Evolutionary conservation across 2,113 vertebrate genomes (phyloP), one percentile per base, ranked within the genome.

Genomic region (Corapipo altera): DNA sequence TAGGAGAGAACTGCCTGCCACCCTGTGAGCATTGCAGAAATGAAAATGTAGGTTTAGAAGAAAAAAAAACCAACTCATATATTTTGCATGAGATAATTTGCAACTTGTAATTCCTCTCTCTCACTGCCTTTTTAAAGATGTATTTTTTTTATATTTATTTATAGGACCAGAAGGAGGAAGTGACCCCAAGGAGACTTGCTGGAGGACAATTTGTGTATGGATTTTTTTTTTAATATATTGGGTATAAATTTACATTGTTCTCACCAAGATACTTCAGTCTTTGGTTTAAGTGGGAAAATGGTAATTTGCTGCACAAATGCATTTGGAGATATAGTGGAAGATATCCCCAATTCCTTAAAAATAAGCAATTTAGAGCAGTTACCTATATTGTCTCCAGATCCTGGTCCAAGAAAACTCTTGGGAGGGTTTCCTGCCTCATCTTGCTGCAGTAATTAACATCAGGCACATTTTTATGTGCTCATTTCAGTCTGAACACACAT

Each of bases 191-290:
- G 85, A 98, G 66, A 61, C 96, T 99, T 58, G 93, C 98, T 58
- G 95, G 96, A 96, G 98, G 98, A 86, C 96, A 97, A 12, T 97
- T 98, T 33, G 91, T 98, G 98, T 99, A 97, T 95, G 98, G 16
- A 2, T 96, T 64, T 24, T 22, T 77, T 83, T 27, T 78, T 85
- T 27, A 59, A 46, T 67, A 9, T 21, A 11, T 33, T 20, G 79
- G 43, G 35, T 61, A 54, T 66, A 44, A 9, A 4, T 51, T 64
- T 41, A 6, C 15, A 3, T 39, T 76, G n/a, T 67, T 82, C 15
- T 54, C 37, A 11, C 28, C 15, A 18, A 43, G 32, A 17, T 76
- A 24, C 19, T 91, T 64, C 30, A 44, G 12, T 37, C 20, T 92
- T 78, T 3, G 3, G 4, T 16, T 41, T 20, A 48, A 82, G n/a